A percentile compares a stretch with the other conserved stretches of the same genome.
Evolutionary conservation across 1,140 invertebrate genomes (phyloP).

Genomic region (Teleogryllus occipitalis): DNA sequence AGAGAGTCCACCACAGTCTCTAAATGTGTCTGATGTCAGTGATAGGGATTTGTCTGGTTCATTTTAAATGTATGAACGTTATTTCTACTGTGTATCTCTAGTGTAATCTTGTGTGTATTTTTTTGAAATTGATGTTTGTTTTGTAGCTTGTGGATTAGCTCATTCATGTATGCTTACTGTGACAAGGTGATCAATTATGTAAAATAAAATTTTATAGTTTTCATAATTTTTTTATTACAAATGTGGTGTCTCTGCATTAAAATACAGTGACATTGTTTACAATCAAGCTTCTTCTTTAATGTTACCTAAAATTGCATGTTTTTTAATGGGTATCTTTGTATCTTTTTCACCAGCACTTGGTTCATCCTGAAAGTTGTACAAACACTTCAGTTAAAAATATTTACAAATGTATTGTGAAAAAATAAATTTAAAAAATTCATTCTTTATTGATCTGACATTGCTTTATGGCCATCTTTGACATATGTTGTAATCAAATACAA

Average conservation of each 20-base stretch:
- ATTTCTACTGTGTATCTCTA: too few species aligned
- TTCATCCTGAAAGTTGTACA: constrained; percentile 17
- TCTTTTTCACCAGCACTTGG: constrained; percentile 14
- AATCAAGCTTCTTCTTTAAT: constrained; percentile 23
- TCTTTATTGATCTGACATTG: too few species aligned
- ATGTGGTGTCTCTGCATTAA: too few species aligned
- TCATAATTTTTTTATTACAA: too few species aligned
- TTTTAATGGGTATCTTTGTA: constrained; percentile 21
- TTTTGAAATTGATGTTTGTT: too few species aligned
- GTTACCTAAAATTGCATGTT: constrained; percentile 20
- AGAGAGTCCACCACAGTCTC: not conserved
- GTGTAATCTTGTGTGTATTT: too few species aligned
- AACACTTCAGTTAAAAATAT: too few species aligned
- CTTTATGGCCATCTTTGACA: too few species aligned
- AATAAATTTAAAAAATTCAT: not conserved
- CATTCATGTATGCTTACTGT: too few species aligned
- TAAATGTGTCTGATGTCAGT: constrained; percentile 11
- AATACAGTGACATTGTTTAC: constrained; percentile 11
- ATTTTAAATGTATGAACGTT: not conserved
- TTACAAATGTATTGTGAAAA: not conserved
- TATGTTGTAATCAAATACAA: too few species aligned
- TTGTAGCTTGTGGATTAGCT: too few species aligned
- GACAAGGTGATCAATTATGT: not conserved
- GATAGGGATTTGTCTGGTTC: constrained; percentile 15
- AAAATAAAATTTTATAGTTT: not conserved